Evolutionary conservation across 2,113 vertebrate species (phyloP).

Genomic region (Psittacara wagleri): DNA sequence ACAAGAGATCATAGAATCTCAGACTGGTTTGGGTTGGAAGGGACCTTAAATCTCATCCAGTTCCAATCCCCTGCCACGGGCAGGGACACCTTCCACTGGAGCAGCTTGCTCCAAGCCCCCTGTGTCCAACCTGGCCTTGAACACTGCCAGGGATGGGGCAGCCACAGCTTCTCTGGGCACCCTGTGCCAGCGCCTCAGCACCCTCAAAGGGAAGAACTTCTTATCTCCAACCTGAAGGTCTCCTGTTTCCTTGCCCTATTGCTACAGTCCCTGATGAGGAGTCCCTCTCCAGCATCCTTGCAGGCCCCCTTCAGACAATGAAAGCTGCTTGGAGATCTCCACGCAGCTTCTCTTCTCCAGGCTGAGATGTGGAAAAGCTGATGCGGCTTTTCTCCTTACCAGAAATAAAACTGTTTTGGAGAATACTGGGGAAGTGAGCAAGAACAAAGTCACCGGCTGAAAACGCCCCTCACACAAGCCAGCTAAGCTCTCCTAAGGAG

Average conservation of each 20-base stretch:
- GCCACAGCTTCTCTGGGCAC: background rate
- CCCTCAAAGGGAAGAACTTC: background rate
- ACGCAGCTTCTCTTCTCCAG: background rate
- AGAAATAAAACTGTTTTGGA: background rate
- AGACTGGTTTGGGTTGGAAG: background rate
- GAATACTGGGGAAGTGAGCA: background rate
- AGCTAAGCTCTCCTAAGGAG: background rate
- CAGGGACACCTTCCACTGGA: background rate
- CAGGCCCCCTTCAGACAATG: background rate
- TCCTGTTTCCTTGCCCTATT: background rate
- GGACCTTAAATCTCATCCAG: background rate
- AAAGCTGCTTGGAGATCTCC: background rate
- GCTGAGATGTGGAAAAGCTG: background rate
- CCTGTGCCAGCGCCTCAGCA: background rate
- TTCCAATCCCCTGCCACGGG: fast-evolving
- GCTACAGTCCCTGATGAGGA: background rate
- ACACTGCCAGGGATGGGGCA: background rate
- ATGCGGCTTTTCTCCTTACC: background rate
- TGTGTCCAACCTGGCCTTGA: background rate
- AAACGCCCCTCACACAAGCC: background rate
- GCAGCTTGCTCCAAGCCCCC: background rate
- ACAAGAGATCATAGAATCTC: background rate
- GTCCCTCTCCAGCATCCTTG: background rate
- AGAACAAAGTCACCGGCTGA: too few relatives aligned
- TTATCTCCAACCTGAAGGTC: too few relatives aligned